Base-by-base conservation (phyloP, 2,797 vertebrate species). In the Enteromius unitaeniatus region DNA sequence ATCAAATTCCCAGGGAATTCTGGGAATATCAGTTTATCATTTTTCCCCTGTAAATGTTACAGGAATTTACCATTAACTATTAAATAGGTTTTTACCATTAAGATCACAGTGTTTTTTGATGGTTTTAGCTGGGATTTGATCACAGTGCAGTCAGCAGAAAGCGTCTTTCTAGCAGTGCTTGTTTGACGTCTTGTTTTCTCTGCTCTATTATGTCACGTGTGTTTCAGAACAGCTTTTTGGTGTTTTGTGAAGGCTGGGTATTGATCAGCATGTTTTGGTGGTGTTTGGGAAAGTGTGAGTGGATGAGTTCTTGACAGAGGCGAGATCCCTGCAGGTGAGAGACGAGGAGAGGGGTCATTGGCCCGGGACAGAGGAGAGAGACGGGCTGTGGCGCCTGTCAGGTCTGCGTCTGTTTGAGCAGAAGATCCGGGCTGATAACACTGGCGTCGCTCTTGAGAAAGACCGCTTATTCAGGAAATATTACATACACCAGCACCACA, bases 381-480 rank as follows among this genome's bases (percentile, higher is more conserved):
- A 37, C 67, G 79, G 87, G 88, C 45, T 14, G 62, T 93, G 94
- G 92, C 94, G 93, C 93, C 94, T 91, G 89, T 88, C 83, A 91
- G 90, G 92, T 90, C 93, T 26, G 91, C 93, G 93, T 94, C 87
- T 96, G 93, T 95, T 95, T 95, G 93, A 91, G 85, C 85, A 94
- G 90, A 91, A 92, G 94, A 94, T 94, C 84, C 80, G 79, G 19
- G 34, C 87, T 91, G 94, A 95, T 95, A 94, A 86, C 76, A 55
- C 73, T 88, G 70, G 86, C 65, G 86, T 82, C 87, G 84, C 79
- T 40, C 79, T 60, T 58, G 28, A 75, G 28, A 75, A 85, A 73
- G 26, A 72, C 17, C 1, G 23, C 23, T 21, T 21, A 14, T 1
- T 9, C 11, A 7, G 47, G 23, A 23, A 68, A 69, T 13, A 70